Percentiles rank a stretch among this genome's conserved stretches.
Evolutionary conservation across 2,888 invertebrate species (phyloP).

Genomic region (Xanthorhoe spadicearia): DNA sequence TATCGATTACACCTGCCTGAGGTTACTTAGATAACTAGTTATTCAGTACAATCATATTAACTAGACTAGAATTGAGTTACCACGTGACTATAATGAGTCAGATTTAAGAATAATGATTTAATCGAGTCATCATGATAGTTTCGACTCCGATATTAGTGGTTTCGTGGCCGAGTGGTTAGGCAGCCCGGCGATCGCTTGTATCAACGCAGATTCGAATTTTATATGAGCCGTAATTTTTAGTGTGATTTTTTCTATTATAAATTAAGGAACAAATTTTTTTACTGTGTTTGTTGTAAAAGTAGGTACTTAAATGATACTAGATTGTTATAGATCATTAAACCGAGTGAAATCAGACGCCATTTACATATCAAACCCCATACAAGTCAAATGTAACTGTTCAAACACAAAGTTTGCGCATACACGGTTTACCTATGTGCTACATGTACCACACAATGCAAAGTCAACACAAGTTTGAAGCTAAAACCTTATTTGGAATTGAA

Average conservation of each 20-base stretch:
- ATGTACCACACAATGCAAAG: conserved; percentile 12
- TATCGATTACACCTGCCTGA: conserved; percentile 61
- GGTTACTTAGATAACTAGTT: conserved; percentile 19
- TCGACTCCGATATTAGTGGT: too few relatives aligned
- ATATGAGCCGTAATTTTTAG: too few relatives aligned
- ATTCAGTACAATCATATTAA: not conserved
- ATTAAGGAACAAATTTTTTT: too few relatives aligned
- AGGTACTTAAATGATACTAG: too few relatives aligned
- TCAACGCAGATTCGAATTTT: too few relatives aligned
- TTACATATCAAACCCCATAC: conserved; percentile 7
- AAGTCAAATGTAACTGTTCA: conserved; percentile 3
- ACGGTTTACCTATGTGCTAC: conserved; percentile 13
- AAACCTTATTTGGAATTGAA: conserved; percentile 21
- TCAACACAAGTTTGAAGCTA: conserved; percentile 20
- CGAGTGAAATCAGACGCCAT: not conserved
- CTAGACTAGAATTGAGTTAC: not conserved
- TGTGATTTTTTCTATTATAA: too few relatives aligned
- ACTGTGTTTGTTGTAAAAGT: too few relatives aligned
- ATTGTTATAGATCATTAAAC: not conserved
- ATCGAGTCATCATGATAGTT: too few relatives aligned
- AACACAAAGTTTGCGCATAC: conserved; percentile 5
- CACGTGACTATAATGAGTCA: too few relatives aligned
- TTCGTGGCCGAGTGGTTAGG: too few relatives aligned
- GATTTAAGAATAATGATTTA: too few relatives aligned
- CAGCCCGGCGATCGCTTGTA: too few relatives aligned